phyloP scores from a whole-genome alignment of 2,888 invertebrate genomes.

The Drosophila paramelanica region DNA sequence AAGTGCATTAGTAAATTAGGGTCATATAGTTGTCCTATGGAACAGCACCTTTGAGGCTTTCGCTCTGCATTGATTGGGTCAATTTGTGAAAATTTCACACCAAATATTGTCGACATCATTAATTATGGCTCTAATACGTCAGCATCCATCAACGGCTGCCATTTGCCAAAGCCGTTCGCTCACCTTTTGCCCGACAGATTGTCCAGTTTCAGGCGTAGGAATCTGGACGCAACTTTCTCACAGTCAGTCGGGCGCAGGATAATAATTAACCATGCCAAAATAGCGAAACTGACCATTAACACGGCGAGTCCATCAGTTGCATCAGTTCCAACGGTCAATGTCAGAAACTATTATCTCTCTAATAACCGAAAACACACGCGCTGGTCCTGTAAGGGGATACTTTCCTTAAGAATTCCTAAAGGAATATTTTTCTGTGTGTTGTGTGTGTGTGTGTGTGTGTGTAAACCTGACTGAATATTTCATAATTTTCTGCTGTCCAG shows the following conservation, averaged over 20 bases:
- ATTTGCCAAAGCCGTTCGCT: constrained; percentile 48
- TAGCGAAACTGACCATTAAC: constrained; percentile 82
- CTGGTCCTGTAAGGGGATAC: constrained; percentile 75
- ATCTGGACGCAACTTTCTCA: constrained; percentile 76
- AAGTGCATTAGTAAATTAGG: constrained; percentile 22
- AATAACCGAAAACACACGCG: constrained; percentile 84
- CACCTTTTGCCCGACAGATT: constrained; percentile 44
- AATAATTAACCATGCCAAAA: constrained; percentile 84
- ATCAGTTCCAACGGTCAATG: constrained; percentile 69
- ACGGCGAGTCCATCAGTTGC: constrained; percentile 44
- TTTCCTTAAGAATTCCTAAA: constrained; percentile 60
- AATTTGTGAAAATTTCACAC: constrained; percentile 60
- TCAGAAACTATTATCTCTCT: constrained; percentile 82
- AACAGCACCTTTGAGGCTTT: constrained; percentile 42
- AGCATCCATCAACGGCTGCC: constrained; percentile 66
- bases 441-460: not conserved
- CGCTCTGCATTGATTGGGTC: constrained; percentile 55
- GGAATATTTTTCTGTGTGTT: constrained; percentile 44
- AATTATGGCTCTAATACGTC: constrained; percentile 82
- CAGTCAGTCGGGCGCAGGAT: constrained; percentile 52
- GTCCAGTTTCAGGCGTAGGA: constrained; percentile 27
- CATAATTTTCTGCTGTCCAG: constrained; percentile 66
- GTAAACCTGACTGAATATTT: constrained; percentile 39
- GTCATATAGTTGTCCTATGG: constrained; percentile 26
- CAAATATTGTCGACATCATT: constrained; percentile 66